Base-by-base conservation (phyloP, 2,113 vertebrate species). In the Paedocypris sp. region DNA sequence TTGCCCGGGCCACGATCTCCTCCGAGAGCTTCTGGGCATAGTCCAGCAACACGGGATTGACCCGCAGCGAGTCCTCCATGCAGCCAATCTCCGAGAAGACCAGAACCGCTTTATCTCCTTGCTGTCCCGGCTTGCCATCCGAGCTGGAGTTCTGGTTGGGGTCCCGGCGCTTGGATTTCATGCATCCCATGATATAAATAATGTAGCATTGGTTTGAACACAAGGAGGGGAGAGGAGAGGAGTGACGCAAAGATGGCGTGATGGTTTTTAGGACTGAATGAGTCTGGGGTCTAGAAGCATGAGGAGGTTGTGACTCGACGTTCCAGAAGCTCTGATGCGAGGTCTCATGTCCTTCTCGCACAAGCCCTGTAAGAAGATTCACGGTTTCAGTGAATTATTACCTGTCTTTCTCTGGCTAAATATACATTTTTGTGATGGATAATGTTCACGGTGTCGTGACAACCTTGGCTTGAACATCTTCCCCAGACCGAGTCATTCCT, bases 91-190 rank as follows among this genome's bases (percentile, higher is more conserved):
- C 73, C 2, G 51, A 68, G 1, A 60, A 68, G 3, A 79, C 71
- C 70, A 90, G 70, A 3, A 80, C 76, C 1, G 82, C 72, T 7
- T 84, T 86, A 52, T 90, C 89, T 10, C 81, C 82, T 0, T 6
- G 5, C 32, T 59, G 32, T 23, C 77, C 70, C 20, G 2, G 19
- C 50, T 68, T 50, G 64, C 49, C 59, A 3, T 82, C 75, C 32
- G 79, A 82, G 23, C 82, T 67, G 1, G 81, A 73, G 18, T 72
- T 74, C 7, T 85, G 77, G 60, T 73, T 72, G 1, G 80, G 67
- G 54, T 87, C 81, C 36, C 79, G 72, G 64, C 80, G 82, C 83
- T 93, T 98, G 69, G 94, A 98, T 80, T 98, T 98, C 75, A 95
- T 80, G 60, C 94, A 98, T 76, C 94, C 93, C 94, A 98, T 98